A percentile compares a stretch with the other conserved stretches of the same genome.
These are phyloP conservation scores for Spicauda simplicius DNA, from an alignment of 2,888 invertebrate genomes.

Conservation along the genomic window DNA sequence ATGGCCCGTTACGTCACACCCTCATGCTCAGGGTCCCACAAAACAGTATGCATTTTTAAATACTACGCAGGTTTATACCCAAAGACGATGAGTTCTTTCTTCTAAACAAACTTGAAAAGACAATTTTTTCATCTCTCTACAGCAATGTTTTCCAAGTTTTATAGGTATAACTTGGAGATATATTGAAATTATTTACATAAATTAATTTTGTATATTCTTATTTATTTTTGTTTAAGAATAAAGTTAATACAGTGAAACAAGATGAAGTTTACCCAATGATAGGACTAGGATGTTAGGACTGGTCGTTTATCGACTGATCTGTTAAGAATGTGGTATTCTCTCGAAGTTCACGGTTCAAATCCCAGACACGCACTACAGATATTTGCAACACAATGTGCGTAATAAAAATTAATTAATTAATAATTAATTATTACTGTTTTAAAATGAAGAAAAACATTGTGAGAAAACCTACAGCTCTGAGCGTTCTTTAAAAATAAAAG, in stretches of 20 bases:
- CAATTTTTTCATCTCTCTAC: slow-evolving; percentile 46
- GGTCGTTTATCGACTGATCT: too few species aligned
- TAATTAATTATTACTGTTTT: too few species aligned
- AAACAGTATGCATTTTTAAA: slow-evolving; percentile 64
- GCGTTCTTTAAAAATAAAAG: too few species aligned
- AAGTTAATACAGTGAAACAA: background rate
- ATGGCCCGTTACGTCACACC: slow-evolving; percentile 51
- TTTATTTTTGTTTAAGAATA: background rate
- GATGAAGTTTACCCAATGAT: too few species aligned
- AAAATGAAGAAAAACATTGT: too few species aligned
- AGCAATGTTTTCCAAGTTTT: slow-evolving; percentile 26
- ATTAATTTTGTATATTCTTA: slow-evolving; percentile 10
- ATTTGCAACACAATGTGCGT: too few species aligned
- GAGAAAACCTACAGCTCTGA: too few species aligned
- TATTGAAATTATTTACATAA: background rate
- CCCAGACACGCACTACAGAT: too few species aligned
- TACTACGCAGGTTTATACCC: slow-evolving; percentile 47
- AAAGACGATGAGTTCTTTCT: slow-evolving; percentile 41
- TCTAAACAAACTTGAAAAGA: slow-evolving; percentile 35
- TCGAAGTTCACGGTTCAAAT: too few species aligned
- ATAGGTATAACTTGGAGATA: background rate
- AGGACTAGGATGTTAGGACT: too few species aligned
- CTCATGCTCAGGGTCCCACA: slow-evolving; percentile 43
- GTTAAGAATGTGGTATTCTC: too few species aligned
- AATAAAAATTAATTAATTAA: too few species aligned